Evolutionary conservation across 2,888 invertebrate species (phyloP).

Genomic region (Epicampocera succincta): DNA sequence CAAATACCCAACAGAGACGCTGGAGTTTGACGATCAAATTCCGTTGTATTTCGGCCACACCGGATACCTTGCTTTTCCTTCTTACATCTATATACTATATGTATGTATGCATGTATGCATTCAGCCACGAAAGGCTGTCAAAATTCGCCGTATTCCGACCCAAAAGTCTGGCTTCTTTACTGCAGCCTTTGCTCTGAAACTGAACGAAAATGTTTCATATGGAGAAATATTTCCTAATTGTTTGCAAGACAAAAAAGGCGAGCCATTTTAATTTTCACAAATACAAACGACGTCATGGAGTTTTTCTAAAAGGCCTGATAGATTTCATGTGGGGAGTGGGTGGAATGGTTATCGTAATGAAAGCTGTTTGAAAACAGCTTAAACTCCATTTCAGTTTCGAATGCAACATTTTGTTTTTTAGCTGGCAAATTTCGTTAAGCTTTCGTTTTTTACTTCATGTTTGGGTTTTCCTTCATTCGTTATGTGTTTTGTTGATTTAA

Average conservation of each 20-base stretch:
- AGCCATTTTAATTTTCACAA: constrained; percentile 37
- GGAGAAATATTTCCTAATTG: constrained; percentile 31
- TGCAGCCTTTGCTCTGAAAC: background rate
- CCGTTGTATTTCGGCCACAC: too few relatives aligned
- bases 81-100: too few relatives aligned
- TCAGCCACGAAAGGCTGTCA: background rate
- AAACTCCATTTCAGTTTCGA: constrained; percentile 46
- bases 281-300: constrained; percentile 14
- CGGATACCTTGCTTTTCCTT: too few relatives aligned
- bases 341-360: constrained; percentile 31
- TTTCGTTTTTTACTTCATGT: constrained; percentile 17
- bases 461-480: constrained; percentile 28
- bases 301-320: constrained; percentile 33
- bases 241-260: constrained; percentile 27
- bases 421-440: constrained; percentile 39
- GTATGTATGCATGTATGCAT: too few relatives aligned
- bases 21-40: too few relatives aligned
- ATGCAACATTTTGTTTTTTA: constrained; percentile 23
- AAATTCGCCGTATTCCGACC: background rate
- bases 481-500: constrained; percentile 58
- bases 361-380: constrained; percentile 61
- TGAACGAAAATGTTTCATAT: constrained; percentile 36
- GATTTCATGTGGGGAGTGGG: constrained; percentile 12
- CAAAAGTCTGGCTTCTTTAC: background rate
- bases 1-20: too few relatives aligned